Evolutionary conservation across 2,888 invertebrate species (phyloP).

Genomic region (Drosophila multiciliata): DNA sequence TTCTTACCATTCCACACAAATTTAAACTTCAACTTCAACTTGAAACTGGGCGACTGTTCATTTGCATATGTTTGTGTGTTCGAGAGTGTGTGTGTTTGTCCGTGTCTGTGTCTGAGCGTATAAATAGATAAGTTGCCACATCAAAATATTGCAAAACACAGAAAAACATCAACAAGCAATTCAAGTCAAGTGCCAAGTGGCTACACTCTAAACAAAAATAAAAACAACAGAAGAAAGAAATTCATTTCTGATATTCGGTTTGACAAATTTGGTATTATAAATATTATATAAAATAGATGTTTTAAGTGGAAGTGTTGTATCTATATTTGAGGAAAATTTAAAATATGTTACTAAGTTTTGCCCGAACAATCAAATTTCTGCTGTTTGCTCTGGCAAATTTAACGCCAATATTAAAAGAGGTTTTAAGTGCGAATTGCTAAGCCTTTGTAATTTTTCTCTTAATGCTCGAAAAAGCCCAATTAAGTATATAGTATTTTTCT

Average conservation of each 20-base stretch:
- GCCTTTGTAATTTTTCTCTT: background rate
- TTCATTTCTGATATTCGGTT: background rate
- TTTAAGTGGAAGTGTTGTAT: background rate
- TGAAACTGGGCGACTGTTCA: constrained; percentile 39
- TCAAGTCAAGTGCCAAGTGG: constrained; percentile 63
- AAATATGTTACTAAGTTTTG: background rate
- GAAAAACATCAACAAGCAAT: constrained; percentile 74
- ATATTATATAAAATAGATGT: background rate
- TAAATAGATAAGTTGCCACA: constrained; percentile 63
- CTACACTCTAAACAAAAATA: background rate
- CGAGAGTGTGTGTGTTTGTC: background rate
- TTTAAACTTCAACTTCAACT: constrained; percentile 46
- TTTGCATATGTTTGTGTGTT: constrained; percentile 6
- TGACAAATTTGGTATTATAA: background rate
- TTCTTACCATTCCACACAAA: constrained; percentile 23
- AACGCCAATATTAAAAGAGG: no score
- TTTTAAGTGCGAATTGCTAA: background rate
- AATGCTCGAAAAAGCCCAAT: no score
- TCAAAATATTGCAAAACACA: constrained; percentile 35
- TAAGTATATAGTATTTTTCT: background rate
- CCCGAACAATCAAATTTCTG: background rate
- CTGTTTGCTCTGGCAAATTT: no score
- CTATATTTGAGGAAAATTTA: background rate
- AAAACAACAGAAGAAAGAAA: background rate
- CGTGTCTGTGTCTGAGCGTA: background rate